phyloP scores from a whole-genome alignment of 2,797 vertebrate species.

The Hemibagrus guttatus region DNA sequence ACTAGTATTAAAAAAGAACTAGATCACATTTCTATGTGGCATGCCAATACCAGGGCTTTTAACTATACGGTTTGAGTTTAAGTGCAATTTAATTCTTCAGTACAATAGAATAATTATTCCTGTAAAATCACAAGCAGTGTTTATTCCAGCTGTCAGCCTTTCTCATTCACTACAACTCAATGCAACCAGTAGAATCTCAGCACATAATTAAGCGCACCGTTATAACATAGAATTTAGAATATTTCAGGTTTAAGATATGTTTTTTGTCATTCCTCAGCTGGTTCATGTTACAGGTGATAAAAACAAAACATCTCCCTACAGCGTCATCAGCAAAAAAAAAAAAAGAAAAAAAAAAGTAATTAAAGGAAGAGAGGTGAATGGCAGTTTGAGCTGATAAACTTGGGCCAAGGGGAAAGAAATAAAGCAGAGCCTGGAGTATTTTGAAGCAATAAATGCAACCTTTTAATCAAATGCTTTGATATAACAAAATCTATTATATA shows the following conservation, averaged over 20 bases:
- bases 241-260: background rate
- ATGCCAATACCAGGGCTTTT: background rate
- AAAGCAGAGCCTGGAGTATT: background rate
- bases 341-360: slow-evolving; percentile 16
- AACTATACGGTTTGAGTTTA: background rate
- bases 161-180: background rate
- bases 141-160: background rate
- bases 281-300: slow-evolving; percentile 13
- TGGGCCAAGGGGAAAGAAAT: background rate
- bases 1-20: background rate
- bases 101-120: background rate
- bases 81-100: background rate
- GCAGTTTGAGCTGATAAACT: slow-evolving; percentile 16
- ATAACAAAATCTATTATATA: background rate
- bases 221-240: background rate
- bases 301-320: slow-evolving; percentile 16
- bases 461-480: background rate
- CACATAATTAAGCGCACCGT: background rate
- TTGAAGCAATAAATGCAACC: background rate
- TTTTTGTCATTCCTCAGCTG: slow-evolving; percentile 17
- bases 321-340: slow-evolving; percentile 22
- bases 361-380: slow-evolving; percentile 20
- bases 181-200: background rate
- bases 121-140: background rate
- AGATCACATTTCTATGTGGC: background rate